Conservation (phyloP, 2,888 invertebrate species). For the Thymelicus sylvestris region DNA sequence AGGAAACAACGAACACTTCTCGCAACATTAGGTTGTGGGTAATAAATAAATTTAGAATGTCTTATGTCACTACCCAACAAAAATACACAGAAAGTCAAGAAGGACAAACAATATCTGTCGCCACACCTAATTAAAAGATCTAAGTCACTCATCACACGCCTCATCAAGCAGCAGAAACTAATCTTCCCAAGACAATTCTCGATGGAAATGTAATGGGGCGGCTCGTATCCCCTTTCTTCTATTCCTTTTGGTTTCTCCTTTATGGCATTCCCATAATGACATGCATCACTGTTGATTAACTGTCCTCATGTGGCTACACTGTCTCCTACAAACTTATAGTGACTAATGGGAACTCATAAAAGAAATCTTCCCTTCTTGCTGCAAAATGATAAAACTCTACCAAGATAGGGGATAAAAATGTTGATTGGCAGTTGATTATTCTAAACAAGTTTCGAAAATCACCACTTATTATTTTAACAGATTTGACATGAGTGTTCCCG, state of each 20-base stretch:
- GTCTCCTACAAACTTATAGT: background rate
- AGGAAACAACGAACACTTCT: too few relatives aligned
- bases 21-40: too few relatives aligned
- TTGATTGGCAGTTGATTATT: too few relatives aligned
- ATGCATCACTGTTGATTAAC: constrained; percentile 22
- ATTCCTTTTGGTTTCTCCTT: constrained; percentile 12
- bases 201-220: constrained; percentile 16
- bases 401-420: too few relatives aligned
- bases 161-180: constrained; percentile 21
- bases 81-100: background rate
- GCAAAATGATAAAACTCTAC: too few relatives aligned
- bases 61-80: background rate
- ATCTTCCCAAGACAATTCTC: constrained; percentile 22
- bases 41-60: too few relatives aligned
- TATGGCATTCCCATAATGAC: constrained; percentile 15
- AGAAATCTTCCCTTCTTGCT: too few relatives aligned
- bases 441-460: too few relatives aligned
- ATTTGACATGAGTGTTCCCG: too few relatives aligned
- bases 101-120: background rate
- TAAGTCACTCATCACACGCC: constrained; percentile 19
- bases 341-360: too few relatives aligned
- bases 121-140: constrained; percentile 14
- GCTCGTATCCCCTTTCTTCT: constrained; percentile 23
- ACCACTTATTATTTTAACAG: too few relatives aligned
- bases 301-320: background rate